phyloP scores from a whole-genome alignment of 2,797 vertebrate species.

The Crypturellus tataupa region DNA sequence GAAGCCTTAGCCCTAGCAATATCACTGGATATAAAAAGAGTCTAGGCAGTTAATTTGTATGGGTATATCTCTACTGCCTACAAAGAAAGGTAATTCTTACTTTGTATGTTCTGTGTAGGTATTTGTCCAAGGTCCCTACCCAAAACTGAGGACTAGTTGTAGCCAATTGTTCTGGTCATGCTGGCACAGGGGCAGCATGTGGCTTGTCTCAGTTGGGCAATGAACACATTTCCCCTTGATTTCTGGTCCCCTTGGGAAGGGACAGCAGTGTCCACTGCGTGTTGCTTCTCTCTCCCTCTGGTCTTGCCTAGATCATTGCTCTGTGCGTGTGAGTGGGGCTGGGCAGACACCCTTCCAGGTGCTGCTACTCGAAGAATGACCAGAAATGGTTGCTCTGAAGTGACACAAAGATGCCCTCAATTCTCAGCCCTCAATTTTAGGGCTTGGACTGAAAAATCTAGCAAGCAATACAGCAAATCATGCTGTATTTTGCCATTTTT shows the following conservation, averaged over 20 bases:
- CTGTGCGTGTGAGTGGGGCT: background rate
- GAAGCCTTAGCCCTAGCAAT: background rate
- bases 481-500: background rate
- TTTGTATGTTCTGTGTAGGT: background rate
- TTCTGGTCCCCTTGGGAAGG: background rate
- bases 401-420: background rate
- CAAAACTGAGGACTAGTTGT: background rate
- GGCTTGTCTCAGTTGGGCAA: background rate
- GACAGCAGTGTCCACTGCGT: background rate
- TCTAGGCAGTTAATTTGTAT: background rate
- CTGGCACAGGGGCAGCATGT: background rate
- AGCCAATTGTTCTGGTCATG: background rate
- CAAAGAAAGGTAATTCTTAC: background rate
- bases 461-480: too few relatives aligned
- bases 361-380: background rate
- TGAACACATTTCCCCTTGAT: accelerated
- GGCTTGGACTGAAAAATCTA: background rate
- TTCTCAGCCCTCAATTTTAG: background rate
- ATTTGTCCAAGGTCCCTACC: background rate
- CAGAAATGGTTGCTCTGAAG: background rate
- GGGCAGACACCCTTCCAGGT: background rate
- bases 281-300: background rate
- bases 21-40: background rate
- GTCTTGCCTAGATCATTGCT: accelerated
- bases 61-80: background rate